Evolutionary conservation across 2,113 vertebrate genomes (phyloP).

Genomic region (Bubalus kerabau): DNA sequence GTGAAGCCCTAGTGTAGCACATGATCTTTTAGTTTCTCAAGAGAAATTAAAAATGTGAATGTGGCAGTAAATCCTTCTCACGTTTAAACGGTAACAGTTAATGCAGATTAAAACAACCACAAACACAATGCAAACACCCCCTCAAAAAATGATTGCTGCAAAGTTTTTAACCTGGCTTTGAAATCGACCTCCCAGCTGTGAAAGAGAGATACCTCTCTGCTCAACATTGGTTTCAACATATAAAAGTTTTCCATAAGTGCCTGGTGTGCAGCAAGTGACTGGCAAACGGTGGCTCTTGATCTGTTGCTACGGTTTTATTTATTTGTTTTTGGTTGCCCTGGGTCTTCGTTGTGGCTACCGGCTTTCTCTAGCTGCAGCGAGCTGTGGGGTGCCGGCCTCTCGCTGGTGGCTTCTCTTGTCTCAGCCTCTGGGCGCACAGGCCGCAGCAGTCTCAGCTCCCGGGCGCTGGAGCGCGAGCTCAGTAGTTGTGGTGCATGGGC

Average conservation of each 20-base stretch:
- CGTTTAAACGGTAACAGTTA: neutral
- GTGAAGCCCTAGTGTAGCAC: fast-evolving
- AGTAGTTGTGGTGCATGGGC: neutral
- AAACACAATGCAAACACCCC: neutral
- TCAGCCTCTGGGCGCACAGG: neutral
- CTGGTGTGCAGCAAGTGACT: neutral
- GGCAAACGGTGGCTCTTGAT: too few relatives aligned
- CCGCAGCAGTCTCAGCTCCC: neutral
- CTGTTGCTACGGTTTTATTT: neutral
- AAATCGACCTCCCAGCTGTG: neutral
- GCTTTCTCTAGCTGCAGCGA: neutral
- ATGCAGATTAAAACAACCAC: neutral
- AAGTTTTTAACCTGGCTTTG: neutral
- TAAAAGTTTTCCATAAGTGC: neutral
- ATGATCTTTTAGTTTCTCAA: neutral
- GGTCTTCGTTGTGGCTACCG: neutral
- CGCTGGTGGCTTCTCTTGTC: neutral
- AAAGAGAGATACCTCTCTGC: neutral
- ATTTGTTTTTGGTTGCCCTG: neutral
- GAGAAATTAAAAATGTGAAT: neutral
- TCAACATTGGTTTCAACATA: neutral
- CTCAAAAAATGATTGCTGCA: neutral
- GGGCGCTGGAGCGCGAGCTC: fast-evolving
- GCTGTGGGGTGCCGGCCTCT: fast-evolving
- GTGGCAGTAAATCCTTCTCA: neutral